Percentiles rank a stretch among this genome's conserved stretches.
phyloP scores from a whole-genome alignment of 2,113 vertebrate genomes.

The Rhinoptilus africanus region DNA sequence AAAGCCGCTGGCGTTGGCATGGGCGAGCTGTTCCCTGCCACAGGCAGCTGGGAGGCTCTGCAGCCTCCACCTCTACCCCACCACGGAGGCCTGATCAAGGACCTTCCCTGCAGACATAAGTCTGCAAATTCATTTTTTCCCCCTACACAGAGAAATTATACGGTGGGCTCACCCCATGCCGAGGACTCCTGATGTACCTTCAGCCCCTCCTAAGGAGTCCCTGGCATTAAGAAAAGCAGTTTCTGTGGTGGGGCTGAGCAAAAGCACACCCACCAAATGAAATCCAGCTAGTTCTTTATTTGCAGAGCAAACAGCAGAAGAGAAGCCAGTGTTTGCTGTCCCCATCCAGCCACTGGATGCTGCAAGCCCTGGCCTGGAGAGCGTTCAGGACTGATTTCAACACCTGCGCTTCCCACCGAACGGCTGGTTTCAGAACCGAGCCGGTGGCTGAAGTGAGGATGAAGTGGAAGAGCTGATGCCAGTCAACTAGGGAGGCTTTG shows the following conservation, averaged over 20 bases:
- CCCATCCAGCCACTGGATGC: rapidly evolving
- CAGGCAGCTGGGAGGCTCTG: background rate
- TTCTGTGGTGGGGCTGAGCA: background rate
- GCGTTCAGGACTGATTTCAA: background rate
- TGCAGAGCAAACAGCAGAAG: background rate
- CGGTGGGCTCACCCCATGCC: too few relatives aligned
- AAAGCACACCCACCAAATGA: background rate
- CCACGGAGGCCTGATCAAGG: background rate
- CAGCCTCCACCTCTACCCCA: background rate
- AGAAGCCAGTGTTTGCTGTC: background rate
- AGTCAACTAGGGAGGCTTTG: background rate
- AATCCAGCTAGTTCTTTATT: background rate
- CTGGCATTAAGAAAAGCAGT: background rate
- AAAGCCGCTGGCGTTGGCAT: background rate
- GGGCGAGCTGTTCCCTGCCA: background rate
- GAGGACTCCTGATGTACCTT: background rate
- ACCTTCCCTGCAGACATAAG: background rate
- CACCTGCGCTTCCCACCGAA: background rate
- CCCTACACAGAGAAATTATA: background rate
- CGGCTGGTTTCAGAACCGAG: background rate
- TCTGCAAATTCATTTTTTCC: background rate
- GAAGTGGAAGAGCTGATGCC: background rate
- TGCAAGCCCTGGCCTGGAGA: background rate
- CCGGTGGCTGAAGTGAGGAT: background rate
- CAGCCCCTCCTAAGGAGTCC: background rate